Evolutionary conservation across 1,140 invertebrate genomes (phyloP), one percentile per base, ranked within the genome.

Genomic region (Pseudomyrmex concolor): DNA sequence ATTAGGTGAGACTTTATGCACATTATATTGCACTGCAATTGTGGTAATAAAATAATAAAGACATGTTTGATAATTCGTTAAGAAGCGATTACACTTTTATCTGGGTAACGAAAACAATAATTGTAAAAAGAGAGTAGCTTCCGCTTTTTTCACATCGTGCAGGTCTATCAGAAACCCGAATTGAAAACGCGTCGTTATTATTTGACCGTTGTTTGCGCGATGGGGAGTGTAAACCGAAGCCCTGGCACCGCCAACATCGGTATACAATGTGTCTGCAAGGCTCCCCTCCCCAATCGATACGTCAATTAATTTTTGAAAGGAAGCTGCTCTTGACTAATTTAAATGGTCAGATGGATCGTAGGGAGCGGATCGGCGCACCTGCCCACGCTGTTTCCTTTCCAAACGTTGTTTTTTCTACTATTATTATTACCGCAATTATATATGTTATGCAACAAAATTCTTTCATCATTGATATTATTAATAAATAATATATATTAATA

Each of bases 231-330:
- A 73, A 74, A 45, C 50, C 25, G 48, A 68, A 43, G 45, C 68
- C 83, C 43, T 45, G 45, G 45, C 43, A 67, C 68, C 63, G 67
- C 55, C 77, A 48, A 60, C 71, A 43, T 82, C 83, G 62, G 13
- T 78, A 34, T 34, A 70, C 66, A 57, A 78, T 57, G 74, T 78
- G 64, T 70, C 15, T 78, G 64, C 51, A 19, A 50, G 43, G 19
- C 72, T 17, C 10, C 76, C 82, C 34, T 34, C 34, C 3, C 9
- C 3, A 85, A 91, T 92, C 91, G 91, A 92, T 92, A 92, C 87
- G 89, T 92, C 91, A 92, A 92, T 92, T 93, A 92, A 93, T 92
- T 92, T 84, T 91, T 72, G 87, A 86, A 91, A 92, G 89, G 83
- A 91, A 86, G 78, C 81, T 90, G 87, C 87, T 78, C 78, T 86